phyloP scores from a whole-genome alignment of 2,797 vertebrate genomes.

The Fistularia commersonii region DNA sequence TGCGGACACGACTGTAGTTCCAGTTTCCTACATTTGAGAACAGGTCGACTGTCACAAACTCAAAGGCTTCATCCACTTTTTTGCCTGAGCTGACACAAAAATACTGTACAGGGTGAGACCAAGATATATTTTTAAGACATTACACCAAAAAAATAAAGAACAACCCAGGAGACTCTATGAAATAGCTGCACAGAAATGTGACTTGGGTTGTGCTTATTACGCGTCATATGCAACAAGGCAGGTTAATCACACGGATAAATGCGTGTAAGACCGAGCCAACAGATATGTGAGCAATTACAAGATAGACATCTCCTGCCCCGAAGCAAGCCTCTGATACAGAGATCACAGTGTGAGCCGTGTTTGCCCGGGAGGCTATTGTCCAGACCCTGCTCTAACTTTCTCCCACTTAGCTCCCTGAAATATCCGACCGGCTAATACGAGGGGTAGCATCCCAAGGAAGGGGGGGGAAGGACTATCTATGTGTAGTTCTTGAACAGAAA shows the following conservation, averaged over 20 bases:
- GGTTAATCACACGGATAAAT: slow-evolving; percentile 43
- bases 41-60: neutral
- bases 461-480: no score
- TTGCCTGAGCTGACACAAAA: no score
- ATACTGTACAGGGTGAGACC: no score
- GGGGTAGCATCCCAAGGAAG: no score
- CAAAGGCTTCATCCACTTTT: no score
- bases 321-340: slow-evolving; percentile 22
- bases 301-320: slow-evolving; percentile 42
- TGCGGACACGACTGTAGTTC: slow-evolving; percentile 13
- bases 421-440: no score
- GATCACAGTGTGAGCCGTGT: slow-evolving; percentile 25
- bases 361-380: slow-evolving; percentile 19
- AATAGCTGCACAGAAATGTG: no score
- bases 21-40: slow-evolving; percentile 3
- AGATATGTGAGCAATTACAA: slow-evolving; percentile 45
- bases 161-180: no score
- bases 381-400: slow-evolving; percentile 14
- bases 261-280: slow-evolving; percentile 30
- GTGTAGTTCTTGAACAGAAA: no score
- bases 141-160: no score
- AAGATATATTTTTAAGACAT: no score
- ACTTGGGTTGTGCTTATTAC: slow-evolving; percentile 20
- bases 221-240: slow-evolving; percentile 20
- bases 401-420: slow-evolving; percentile 21